These are phyloP conservation scores for Mylabris sibirica DNA, from an alignment of 2,888 invertebrate genomes.

Conservation along the genomic window DNA sequence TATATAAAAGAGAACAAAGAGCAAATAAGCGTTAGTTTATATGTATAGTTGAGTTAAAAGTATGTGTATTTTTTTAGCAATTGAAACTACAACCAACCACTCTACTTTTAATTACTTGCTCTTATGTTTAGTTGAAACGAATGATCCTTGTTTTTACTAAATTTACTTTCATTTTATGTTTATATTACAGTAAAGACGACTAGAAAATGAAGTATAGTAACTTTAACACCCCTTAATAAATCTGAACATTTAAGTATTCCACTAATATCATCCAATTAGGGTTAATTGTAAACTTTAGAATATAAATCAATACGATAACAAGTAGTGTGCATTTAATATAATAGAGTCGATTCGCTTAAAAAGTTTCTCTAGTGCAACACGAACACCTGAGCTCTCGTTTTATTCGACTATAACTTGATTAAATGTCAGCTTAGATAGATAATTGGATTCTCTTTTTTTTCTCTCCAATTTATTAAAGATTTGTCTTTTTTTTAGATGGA, in stretches of 20 bases:
- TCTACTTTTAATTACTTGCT: slow-evolving; percentile 2
- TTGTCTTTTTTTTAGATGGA: no score
- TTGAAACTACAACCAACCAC: background rate
- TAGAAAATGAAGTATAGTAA: background rate
- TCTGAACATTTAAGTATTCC: background rate
- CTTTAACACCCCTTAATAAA: background rate
- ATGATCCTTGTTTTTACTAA: slow-evolving; percentile 6
- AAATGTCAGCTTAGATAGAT: background rate
- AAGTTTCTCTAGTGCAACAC: background rate
- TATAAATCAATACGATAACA: background rate
- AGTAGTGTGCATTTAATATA: background rate
- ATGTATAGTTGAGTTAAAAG: background rate
- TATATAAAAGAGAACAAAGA: background rate
- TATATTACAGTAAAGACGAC: background rate
- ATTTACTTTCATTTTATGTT: background rate
- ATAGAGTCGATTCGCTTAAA: background rate
- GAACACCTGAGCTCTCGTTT: background rate
- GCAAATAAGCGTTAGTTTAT: background rate
- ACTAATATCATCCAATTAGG: background rate
- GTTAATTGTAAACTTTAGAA: background rate
- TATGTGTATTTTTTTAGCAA: background rate
- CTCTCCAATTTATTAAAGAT: background rate
- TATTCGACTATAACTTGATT: background rate
- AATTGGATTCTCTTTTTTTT: background rate
- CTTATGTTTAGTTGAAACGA: background rate